Base-by-base conservation (phyloP, 2,113 vertebrate species). In the Cranoglanis bouderius region DNA sequence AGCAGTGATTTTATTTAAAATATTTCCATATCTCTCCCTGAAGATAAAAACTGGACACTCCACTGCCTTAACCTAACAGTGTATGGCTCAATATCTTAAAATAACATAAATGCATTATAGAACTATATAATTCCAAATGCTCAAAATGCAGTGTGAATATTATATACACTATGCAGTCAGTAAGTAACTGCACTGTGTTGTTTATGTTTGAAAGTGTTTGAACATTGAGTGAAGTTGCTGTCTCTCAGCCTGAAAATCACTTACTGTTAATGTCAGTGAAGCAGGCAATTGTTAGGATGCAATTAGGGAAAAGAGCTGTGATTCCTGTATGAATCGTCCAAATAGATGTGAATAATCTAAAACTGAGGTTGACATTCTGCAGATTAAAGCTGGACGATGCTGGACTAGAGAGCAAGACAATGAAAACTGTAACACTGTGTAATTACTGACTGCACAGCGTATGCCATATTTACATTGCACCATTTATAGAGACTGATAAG, bases 401-500 rank as follows among this genome's bases (percentile, higher is more conserved):
- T 51, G 24, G 26, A 49, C 43, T n/a, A 32, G 14, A 81, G 49
- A 81, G 38, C 35, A 61, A n/a, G 5, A 10, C 59, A 84, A 18
- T 19, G 38, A 84, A 40, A 49, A 61, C 57, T 81, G 57, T 38
- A 14, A n/a, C 12, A 43, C 26, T 84, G 59, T 63, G 40, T 55
- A 21, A 53, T 75, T 86, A 57, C 51, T 77, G 35, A 43, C 70
- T 61, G 38, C 38, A 21, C 35, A 46, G 14, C 46, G 29, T 61
- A 8, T 29, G 57, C 51, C 85, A n/a, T 59, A 75, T 43, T 88
- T 35, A 61, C 49, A 18, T 75, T 40, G 63, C 40, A 72, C 32
- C 75, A 82, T 88, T 87, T 84, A 85, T 32, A 82, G 26, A 53
- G 65, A 65, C 40, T 85, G 55, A 82, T 85, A 82, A 81, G 21